Evolutionary conservation across 2,113 vertebrate species (phyloP), one percentile per base, ranked within the genome.

Genomic region (Ammodytes dubius): DNA sequence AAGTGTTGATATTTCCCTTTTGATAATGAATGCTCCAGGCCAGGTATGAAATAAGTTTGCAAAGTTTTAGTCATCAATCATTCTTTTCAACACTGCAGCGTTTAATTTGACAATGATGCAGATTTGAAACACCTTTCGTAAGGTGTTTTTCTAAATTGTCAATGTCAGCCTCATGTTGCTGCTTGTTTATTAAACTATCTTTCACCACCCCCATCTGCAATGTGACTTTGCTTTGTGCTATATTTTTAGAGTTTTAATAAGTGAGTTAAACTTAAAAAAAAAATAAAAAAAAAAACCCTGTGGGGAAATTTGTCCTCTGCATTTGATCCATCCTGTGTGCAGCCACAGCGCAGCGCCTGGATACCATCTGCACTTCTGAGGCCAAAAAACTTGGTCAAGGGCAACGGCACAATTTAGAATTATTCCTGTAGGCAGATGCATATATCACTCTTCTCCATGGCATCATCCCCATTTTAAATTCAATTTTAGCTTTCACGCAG

Each of bases 171-270:
- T 27, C 5, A n/a, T 59, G 42, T 43, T 45, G 77, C 72, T 66
- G n/a, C 64, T 52, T 68, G 15, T 57, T 66, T 49, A 66, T 49
- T 71, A 3, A 59, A 66, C 27, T 40, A 59, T 59, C 4, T 60
- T 67, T 57, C 50, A 12, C 13, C 76, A 60, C 49, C 43, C 27
- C 19, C 19, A 19, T 37, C 70, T 39, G n/a, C 57, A 72, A 66
- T 75, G 70, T 76, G 74, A 79, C 81, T 82, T 75, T 74, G 56
- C 73, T 69, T 54, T 70, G 57, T 42, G 17, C 3, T 67, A 7
- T 47, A 56, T 53, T 54, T 65, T 71, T 68, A 71, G 50, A 78
- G 13, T 19, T 5, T 7, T 39, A 40, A 70, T 43, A 39, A 65
- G 49, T 52, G 46, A 17, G 57, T 50, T 39, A n/a, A 37, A 76